A percentile compares a stretch with the other conserved stretches of the same genome.
phyloP scores from a whole-genome alignment of 2,113 vertebrate genomes.

The Meleagris gallopavo region DNA sequence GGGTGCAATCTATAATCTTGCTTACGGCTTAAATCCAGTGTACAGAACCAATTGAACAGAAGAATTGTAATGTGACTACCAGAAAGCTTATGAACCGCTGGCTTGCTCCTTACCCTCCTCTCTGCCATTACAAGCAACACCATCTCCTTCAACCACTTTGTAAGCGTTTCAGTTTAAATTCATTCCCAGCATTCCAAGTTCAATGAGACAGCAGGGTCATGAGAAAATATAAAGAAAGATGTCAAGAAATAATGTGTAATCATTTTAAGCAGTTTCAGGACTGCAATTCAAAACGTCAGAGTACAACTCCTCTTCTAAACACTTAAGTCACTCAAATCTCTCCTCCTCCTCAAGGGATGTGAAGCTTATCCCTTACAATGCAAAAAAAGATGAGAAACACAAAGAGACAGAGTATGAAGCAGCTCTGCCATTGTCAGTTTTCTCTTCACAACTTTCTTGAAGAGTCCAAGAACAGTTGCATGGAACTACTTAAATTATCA shows the following conservation, averaged over 20 bases:
- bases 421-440: background rate
- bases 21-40: background rate
- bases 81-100: background rate
- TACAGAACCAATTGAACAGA: background rate
- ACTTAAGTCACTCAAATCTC: background rate
- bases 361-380: background rate
- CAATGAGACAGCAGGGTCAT: background rate
- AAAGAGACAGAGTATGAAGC: background rate
- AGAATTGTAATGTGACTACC: background rate
- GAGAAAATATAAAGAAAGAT: background rate
- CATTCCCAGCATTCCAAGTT: background rate
- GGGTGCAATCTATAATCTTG: background rate
- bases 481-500: background rate
- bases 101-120: background rate
- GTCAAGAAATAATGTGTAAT: background rate
- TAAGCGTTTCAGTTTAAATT: background rate
- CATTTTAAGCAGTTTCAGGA: background rate
- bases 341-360: background rate
- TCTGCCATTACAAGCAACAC: background rate
- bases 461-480: background rate
- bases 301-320: background rate
- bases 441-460: background rate
- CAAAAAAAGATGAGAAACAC: background rate
- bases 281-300: background rate
- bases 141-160: background rate